Evolutionary conservation across 2,888 invertebrate genomes (phyloP).

Genomic region (Blastobasis lacticolella): DNA sequence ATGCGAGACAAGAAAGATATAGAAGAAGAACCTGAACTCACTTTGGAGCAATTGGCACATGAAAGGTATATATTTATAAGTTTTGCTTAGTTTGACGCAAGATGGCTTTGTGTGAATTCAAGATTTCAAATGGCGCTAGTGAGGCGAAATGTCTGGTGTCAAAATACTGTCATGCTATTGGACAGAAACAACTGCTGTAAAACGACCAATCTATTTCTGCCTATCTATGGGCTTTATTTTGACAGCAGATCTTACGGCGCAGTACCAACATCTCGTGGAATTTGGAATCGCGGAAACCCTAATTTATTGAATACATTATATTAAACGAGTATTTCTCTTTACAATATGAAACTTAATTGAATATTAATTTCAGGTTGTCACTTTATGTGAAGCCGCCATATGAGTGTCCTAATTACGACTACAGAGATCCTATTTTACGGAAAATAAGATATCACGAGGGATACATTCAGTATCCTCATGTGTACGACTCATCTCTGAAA

Average conservation of each 20-base stretch:
- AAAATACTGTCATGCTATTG: too few species aligned
- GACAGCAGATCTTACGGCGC: too few species aligned
- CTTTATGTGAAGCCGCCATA: too few species aligned
- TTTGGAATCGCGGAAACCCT: constrained; percentile 40
- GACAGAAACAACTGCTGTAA: too few species aligned
- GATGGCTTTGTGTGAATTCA: too few species aligned
- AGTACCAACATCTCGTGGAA: too few species aligned
- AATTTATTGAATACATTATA: constrained; percentile 27
- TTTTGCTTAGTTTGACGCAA: neutral
- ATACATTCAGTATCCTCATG: constrained; percentile 83
- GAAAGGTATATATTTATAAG: constrained; percentile 46
- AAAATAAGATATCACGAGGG: constrained; percentile 27
- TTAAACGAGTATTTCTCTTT: too few species aligned
- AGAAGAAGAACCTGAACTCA: constrained; percentile 66
- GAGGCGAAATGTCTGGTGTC: too few species aligned
- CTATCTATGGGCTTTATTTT: constrained; percentile 11
- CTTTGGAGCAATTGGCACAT: constrained; percentile 69
- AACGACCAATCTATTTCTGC: neutral
- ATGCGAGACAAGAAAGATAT: neutral
- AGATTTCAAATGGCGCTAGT: too few species aligned
- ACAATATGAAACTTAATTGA: too few species aligned
- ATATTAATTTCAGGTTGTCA: too few species aligned
- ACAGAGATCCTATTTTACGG: constrained; percentile 39
- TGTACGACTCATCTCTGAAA: constrained; percentile 86
- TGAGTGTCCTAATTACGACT: too few species aligned